Evolutionary conservation across 2,888 invertebrate species (phyloP).

Genomic region (Penaeus monodon): DNA sequence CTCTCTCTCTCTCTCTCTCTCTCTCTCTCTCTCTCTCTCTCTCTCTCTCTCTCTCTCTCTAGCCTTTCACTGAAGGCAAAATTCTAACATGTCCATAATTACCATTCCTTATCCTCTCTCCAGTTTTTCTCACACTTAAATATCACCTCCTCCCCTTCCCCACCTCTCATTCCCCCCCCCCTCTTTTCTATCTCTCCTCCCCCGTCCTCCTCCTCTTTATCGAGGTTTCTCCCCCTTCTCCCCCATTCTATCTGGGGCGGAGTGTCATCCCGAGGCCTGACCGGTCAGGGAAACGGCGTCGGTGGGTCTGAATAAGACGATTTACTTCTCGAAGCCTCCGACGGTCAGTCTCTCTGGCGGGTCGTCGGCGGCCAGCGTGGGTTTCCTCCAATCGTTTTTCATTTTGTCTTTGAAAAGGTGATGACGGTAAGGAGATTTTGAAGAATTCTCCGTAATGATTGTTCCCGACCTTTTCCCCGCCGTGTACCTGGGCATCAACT

Average conservation of each 20-base stretch:
- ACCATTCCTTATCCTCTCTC: neutral
- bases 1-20: neutral
- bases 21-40: neutral
- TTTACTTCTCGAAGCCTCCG: conserved; percentile 11
- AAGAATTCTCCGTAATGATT: conserved; percentile 50
- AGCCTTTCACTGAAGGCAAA: too few species aligned
- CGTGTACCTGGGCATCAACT: conserved; percentile 40
- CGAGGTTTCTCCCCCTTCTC: too few species aligned
- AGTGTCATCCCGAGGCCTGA: too few species aligned
- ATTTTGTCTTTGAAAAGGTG: conserved; percentile 61
- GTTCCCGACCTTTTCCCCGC: conserved; percentile 42
- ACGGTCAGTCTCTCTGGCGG: conserved; percentile 33
- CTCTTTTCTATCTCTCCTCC: neutral
- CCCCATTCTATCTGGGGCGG: too few species aligned
- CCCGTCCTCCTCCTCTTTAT: neutral
- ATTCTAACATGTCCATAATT: neutral
- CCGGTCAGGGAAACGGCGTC: too few species aligned
- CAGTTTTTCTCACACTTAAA: neutral
- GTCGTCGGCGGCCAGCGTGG: conserved; percentile 14
- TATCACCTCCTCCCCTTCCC: neutral
- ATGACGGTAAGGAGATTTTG: conserved; percentile 56
- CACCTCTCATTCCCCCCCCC: neutral
- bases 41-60: neutral
- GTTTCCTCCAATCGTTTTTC: conserved; percentile 57
- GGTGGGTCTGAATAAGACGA: conserved; percentile 26